Evolutionary conservation across 1,140 invertebrate species (phyloP).

Genomic region (Polypedilum vanderplanki): DNA sequence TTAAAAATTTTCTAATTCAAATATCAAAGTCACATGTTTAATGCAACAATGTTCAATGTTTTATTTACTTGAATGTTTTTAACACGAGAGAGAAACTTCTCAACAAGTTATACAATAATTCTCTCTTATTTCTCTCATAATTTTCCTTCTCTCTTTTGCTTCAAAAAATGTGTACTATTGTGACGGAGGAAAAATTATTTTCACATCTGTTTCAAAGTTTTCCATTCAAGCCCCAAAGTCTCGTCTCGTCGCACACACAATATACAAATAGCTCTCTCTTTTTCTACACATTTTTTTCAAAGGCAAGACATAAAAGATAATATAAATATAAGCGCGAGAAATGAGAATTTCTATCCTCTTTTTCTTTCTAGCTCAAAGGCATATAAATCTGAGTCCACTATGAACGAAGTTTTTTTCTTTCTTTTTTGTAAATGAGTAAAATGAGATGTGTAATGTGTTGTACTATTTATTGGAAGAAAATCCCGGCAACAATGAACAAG

Average conservation of each 20-base stretch:
- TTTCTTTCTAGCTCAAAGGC: neutral
- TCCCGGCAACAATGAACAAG: no score
- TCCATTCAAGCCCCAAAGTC: conserved; percentile 23
- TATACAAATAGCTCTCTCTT: neutral
- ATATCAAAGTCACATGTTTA: neutral
- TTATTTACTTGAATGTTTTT: neutral
- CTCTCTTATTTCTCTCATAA: neutral
- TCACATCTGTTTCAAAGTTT: conserved; percentile 29
- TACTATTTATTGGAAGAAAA: no score
- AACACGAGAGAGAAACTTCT: neutral
- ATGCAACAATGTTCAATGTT: neutral
- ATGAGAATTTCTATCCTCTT: neutral
- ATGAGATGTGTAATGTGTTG: no score
- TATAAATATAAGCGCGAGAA: neutral
- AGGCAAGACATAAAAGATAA: neutral
- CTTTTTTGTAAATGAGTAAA: no score
- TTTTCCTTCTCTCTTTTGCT: neutral
- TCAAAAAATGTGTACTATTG: neutral
- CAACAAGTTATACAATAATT: neutral
- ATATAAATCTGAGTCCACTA: neutral
- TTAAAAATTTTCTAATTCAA: neutral
- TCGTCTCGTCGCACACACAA: neutral
- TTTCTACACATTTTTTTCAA: neutral
- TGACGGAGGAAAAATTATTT: conserved; percentile 26
- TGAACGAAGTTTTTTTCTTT: neutral